Evolutionary conservation across 2,797 vertebrate genomes (phyloP), one percentile per base, ranked within the genome.

Genomic region (Falco biarmicus): DNA sequence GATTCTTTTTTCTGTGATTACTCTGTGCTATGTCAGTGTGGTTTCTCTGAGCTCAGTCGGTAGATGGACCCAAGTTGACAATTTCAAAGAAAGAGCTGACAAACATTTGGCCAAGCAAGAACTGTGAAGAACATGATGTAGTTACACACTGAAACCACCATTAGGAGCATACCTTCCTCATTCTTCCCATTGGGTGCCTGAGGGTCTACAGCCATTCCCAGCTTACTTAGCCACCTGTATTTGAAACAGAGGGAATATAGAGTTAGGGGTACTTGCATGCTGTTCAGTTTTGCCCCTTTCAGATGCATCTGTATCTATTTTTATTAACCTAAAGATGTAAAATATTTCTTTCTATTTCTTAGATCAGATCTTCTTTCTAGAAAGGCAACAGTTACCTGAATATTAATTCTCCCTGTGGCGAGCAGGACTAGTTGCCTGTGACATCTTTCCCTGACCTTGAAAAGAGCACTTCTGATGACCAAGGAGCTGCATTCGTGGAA

Each of bases 141-240:
- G 29, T 85, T 71, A 79, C 17, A 66, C 16, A 32, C 14, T 80
- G 88, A 96, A 93, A 64, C 4, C n/a, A 41, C 9, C 1, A 1
- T 39, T 47, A 76, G 34, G 57, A 87, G 13, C 91, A 66, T 98
- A 98, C 98, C 98, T 98, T 98, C 97, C 57, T 98, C 98, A 4
- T 97, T 97, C 79, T 98, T 98, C 51, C 98, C 98, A 3, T 96
- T 96, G 21, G 98, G 66, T 92, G 98, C 98, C 84, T 98, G 99
- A 63, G 99, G 98, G 89, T 99, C 99, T 69, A 99, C 98, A 94
- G 99, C 99, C 74, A 99, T 97, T 3, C 99, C 99, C 41, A 99
- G 98, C 90, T 99, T 99, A 97, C 99, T 99, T 95, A 99, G 95
- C 99, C 99, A 99, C 89, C 99, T 99, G 95, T 87, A 50, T 96